Conservation (phyloP, 2,888 invertebrate species). For the Oxystoma pomonae region DNA sequence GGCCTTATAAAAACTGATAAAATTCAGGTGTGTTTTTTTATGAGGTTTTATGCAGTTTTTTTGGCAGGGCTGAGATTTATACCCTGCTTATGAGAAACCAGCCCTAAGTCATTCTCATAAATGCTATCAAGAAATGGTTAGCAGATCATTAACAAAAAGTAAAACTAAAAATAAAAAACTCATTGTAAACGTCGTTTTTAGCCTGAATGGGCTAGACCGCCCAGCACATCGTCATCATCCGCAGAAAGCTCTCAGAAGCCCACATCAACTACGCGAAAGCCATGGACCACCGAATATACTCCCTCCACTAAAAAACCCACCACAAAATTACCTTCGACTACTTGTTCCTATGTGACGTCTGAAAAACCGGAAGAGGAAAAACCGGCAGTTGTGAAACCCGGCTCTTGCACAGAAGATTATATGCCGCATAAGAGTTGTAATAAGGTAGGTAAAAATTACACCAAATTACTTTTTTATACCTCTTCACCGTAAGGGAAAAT, state of each 20-base stretch:
- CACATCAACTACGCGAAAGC: constrained; percentile 36
- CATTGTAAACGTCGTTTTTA: constrained; percentile 38
- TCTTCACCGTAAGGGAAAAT: no score
- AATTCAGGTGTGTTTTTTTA: no score
- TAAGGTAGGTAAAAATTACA: constrained; percentile 52
- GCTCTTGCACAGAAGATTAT: constrained; percentile 56
- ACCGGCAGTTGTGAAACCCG: constrained; percentile 42
- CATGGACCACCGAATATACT: constrained; percentile 34
- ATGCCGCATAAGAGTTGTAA: constrained; percentile 56
- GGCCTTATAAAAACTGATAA: no score
- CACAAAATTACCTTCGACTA: constrained; percentile 25
- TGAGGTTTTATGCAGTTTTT: no score
- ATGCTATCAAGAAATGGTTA: no score
- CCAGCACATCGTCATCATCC: constrained; percentile 57
- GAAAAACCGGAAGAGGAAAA: constrained; percentile 33
- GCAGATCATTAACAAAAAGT: no score
- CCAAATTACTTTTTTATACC: no score
- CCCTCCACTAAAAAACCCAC: constrained; percentile 26
- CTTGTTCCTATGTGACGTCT: no score
- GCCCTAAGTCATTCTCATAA: no score
- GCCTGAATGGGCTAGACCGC: constrained; percentile 81
- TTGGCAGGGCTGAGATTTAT: no score
- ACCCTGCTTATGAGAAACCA: no score
- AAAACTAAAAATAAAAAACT: neutral
- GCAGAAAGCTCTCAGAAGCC: constrained; percentile 32